phyloP scores from a whole-genome alignment of 1,140 invertebrate genomes.

The Drosophila fuyamai region DNA sequence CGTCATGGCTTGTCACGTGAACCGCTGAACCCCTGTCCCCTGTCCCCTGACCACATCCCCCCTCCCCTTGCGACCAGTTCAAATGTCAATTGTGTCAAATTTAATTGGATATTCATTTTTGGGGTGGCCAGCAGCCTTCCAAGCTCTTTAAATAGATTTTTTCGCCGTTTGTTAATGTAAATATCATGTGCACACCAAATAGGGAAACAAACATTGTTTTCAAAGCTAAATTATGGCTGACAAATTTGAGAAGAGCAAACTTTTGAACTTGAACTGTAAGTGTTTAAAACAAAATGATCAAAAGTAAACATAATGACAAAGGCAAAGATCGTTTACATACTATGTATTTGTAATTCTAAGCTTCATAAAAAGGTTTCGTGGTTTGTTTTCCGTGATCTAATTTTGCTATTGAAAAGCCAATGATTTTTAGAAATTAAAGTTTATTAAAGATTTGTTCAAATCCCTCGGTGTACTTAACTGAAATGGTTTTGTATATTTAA shows the following conservation, averaged over 20 bases:
- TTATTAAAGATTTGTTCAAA: no score
- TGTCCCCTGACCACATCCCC: background rate
- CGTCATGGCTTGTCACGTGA: slow-evolving; percentile 22
- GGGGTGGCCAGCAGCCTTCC: slow-evolving; percentile 26
- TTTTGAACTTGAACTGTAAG: slow-evolving; percentile 13
- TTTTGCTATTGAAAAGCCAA: no score
- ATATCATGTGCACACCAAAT: slow-evolving; percentile 43
- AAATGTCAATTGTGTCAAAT: slow-evolving; percentile 51
- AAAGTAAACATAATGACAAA: slow-evolving; percentile 6
- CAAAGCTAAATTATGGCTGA: slow-evolving; percentile 20
- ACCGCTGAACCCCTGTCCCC: slow-evolving; percentile 1
- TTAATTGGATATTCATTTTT: slow-evolving; percentile 49
- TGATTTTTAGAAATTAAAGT: no score
- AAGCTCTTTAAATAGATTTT: slow-evolving; percentile 30
- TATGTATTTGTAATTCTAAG: background rate
- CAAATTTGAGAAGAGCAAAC: slow-evolving; percentile 14
- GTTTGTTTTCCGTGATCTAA: background rate
- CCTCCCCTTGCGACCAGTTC: slow-evolving; percentile 5
- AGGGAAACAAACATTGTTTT: slow-evolving; percentile 14
- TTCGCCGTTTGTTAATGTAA: slow-evolving; percentile 22
- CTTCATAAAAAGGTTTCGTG: background rate
- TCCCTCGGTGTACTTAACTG: no score
- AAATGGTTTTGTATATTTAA: no score
- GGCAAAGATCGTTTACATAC: slow-evolving; percentile 11
- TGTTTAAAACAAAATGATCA: slow-evolving; percentile 19